A percentile compares a stretch with the other conserved stretches of the same genome.
phyloP scores from a whole-genome alignment of 2,888 invertebrate species.

The Acanthosoma haemorrhoidale region DNA sequence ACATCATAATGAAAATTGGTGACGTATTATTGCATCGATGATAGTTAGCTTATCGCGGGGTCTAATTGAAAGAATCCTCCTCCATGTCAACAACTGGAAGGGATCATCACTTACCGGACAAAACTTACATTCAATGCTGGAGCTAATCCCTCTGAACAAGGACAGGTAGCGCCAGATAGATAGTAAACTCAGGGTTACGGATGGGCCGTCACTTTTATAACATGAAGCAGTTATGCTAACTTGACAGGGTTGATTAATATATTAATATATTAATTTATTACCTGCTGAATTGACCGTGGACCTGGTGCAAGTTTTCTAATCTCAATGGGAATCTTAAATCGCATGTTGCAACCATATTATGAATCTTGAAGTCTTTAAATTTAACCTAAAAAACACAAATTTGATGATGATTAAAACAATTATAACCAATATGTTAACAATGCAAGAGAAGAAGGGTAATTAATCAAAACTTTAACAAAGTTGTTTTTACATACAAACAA shows the following conservation, averaged over 20 bases:
- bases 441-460: background rate
- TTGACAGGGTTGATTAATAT: background rate
- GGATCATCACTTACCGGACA: no score
- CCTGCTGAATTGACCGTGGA: constrained; percentile 60
- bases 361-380: constrained; percentile 72
- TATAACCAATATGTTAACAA: background rate
- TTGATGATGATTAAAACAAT: background rate
- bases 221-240: no score
- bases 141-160: no score
- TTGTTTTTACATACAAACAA: background rate
- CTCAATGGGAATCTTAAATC: constrained; percentile 69
- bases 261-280: constrained; percentile 25
- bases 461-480: background rate
- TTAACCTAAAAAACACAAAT: constrained; percentile 55
- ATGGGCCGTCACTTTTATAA: no score
- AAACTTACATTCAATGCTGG: no score
- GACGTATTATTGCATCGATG: no score
- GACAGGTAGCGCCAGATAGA: no score
- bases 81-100: no score
- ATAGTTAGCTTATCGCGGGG: no score
- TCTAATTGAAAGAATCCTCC: no score
- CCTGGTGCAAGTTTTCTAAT: constrained; percentile 66
- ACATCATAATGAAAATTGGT: no score
- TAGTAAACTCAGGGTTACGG: no score
- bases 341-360: constrained; percentile 70